Evolutionary conservation across 2,797 vertebrate species (phyloP).

Genomic region (Phataginus tricuspis): DNA sequence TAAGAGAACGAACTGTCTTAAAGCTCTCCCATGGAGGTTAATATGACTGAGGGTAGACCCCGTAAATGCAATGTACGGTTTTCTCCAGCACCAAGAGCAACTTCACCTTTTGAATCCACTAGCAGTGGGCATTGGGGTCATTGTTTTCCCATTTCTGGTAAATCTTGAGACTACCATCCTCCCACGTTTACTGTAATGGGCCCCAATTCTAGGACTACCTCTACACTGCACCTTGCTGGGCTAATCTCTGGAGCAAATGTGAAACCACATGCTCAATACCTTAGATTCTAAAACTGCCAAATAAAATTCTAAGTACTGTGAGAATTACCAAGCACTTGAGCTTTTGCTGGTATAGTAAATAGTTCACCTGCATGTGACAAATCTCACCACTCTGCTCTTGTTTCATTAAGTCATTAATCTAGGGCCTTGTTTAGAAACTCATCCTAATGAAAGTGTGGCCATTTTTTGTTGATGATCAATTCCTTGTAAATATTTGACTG

Average conservation of each 20-base stretch:
- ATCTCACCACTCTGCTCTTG: not conserved
- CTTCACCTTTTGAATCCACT: not conserved
- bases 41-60: not conserved
- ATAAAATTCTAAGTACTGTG: not conserved
- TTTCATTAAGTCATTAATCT: not conserved
- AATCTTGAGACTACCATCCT: not conserved
- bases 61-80: not conserved
- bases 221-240: not conserved
- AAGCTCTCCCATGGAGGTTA: not conserved
- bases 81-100: not conserved
- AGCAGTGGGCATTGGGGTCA: not conserved
- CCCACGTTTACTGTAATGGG: not conserved
- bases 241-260: not conserved
- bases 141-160: not conserved
- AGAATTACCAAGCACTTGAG: not conserved
- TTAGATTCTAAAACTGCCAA: not conserved
- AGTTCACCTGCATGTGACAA: not conserved
- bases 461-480: not conserved
- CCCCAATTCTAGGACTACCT: not conserved
- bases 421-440: not conserved
- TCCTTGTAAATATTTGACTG: not conserved
- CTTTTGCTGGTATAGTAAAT: not conserved
- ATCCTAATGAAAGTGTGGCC: not conserved
- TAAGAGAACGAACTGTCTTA: not conserved
- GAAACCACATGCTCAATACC: not conserved